Evolutionary conservation across 2,113 vertebrate genomes (phyloP).

Genomic region (Anser brachyrhynchus): DNA sequence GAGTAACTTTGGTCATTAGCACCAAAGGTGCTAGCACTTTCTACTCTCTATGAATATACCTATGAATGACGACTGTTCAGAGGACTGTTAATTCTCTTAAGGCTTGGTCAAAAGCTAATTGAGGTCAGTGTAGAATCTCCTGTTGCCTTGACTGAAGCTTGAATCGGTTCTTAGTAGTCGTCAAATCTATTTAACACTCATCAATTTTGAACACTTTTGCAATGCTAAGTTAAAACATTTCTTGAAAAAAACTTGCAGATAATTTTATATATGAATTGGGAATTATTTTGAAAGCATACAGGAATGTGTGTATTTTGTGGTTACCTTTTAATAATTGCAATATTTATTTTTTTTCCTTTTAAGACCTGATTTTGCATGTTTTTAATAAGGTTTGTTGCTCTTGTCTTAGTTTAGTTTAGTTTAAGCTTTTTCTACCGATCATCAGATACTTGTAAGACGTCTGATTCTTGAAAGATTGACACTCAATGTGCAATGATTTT

Average conservation of each 20-base stretch:
- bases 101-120: conserved; percentile 43
- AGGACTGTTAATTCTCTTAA: conserved; percentile 5
- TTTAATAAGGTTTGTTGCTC: neutral
- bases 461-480: neutral
- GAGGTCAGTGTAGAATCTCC: conserved; percentile 27
- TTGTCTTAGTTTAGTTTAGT: neutral
- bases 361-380: neutral
- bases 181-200: neutral
- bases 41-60: neutral
- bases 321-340: neutral
- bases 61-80: neutral
- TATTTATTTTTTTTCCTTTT: neutral
- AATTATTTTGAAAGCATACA: neutral
- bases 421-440: neutral
- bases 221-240: neutral
- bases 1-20: neutral
- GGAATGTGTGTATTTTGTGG: neutral
- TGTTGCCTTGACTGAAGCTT: neutral
- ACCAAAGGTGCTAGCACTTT: neutral
- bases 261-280: neutral
- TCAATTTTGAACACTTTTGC: neutral
- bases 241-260: neutral
- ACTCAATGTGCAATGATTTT: neutral
- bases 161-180: conserved; percentile 29
- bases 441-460: neutral